phyloP scores from a whole-genome alignment of 2,797 vertebrate genomes.

The Hoplostethus atlanticus region DNA sequence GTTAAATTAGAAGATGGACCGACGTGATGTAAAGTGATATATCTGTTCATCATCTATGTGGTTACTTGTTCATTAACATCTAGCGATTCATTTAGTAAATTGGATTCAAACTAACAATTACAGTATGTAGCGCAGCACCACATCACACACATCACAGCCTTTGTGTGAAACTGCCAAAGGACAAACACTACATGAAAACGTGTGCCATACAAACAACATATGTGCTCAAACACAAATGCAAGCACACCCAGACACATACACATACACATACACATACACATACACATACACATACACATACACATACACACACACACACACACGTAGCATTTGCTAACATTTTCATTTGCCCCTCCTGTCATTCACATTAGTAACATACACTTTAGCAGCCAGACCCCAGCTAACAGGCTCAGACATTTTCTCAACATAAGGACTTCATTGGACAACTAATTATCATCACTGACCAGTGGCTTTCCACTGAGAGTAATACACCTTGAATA shows the following conservation, averaged over 20 bases:
- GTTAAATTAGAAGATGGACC: conserved; percentile 40
- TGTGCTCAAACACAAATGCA: neutral
- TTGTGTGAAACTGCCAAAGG: conserved; percentile 29
- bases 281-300: neutral
- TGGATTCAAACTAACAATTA: conserved; percentile 47
- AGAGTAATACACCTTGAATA: conserved; percentile 78
- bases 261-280: neutral
- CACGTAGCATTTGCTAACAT: conserved; percentile 31
- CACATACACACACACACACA: neutral
- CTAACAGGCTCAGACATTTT: conserved; percentile 62
- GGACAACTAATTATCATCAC: conserved; percentile 49
- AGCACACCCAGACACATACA: neutral
- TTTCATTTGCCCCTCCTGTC: conserved; percentile 42
- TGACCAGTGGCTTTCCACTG: conserved; percentile 60
- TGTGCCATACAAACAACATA: neutral
- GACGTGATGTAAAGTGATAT: conserved; percentile 41
- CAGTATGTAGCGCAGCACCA: conserved; percentile 29
- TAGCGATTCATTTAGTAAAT: conserved; percentile 60
- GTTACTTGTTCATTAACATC: conserved; percentile 58
- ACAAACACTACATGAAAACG: neutral
- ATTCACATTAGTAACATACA: conserved; percentile 54
- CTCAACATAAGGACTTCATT: conserved; percentile 28
- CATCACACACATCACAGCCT: conserved; percentile 45
- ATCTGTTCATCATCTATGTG: conserved; percentile 41
- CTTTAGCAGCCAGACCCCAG: conserved; percentile 7